Evolutionary conservation across 2,113 vertebrate genomes (phyloP), one percentile per base, ranked within the genome.

Genomic region (Empidonax traillii): DNA sequence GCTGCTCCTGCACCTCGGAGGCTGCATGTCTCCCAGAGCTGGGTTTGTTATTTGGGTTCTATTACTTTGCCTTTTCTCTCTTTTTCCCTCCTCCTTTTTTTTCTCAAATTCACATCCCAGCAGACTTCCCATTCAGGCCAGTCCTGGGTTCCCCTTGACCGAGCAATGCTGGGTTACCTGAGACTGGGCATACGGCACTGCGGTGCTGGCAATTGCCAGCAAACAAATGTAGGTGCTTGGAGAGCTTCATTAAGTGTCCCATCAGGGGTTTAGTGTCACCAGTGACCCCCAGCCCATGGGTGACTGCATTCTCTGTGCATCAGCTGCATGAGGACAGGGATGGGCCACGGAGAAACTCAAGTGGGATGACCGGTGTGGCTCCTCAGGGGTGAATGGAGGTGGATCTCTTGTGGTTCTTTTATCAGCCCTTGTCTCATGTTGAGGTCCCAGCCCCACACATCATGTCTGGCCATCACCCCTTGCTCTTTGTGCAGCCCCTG

Each of bases 401-500:
- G 31, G 14, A 27, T 69, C 47, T 63, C 55, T 1, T 1, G 15
- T 2, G 28, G 12, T 14, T 65, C 62, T 35, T 46, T 13, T 30
- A 8, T 12, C 30, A 31, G 21, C 16, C 31, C 16, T 33, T 11
- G 4, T 23, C 56, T 59, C 13, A 10, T n/a, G n/a, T 22, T 35
- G n/a, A 59, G n/a, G 14, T 59, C 58, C n/a, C 58, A 4, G 18
- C 69, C 22, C 30, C 16, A 22, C 35, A 4, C 33, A 3, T 51
- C 46, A 4, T 31, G 27, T 10, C 58, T 18, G 16, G 17, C 69
- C 14, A 12, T 19, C 15, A 6, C 62, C 27, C 9, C 33, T 47
- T 0, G 0, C 30, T 47, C 0, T 0, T 2, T 0, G 3, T 33
- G 35, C 49, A 65, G 52, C 46, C 62, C 43, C 47, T 33, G 66